Evolutionary conservation across 2,888 invertebrate species (phyloP), one percentile per base, ranked within the genome.

Genomic region (Cyclophora albipunctata): DNA sequence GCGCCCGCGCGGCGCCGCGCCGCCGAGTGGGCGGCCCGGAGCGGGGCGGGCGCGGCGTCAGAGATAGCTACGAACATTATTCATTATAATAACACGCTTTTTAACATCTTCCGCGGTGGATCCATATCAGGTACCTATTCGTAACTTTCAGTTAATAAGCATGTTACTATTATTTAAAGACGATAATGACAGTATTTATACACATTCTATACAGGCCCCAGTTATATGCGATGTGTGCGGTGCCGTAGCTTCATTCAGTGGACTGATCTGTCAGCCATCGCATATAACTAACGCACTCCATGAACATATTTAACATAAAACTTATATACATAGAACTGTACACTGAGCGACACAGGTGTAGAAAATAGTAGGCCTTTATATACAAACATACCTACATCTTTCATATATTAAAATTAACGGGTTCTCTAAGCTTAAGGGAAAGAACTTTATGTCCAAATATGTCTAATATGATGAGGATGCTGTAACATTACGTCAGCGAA

Each of bases 321-420:
- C 5, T 60, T 69, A 62, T 63, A 65, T 64, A 65, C 60, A 68
- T 72, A 76, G 58, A 65, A 69, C 76, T 81, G 73, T 82, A 84
- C 81, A 84, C 68, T 85, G 84, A 84, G 85, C 84, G 82, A 82
- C 81, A 78, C 84, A 84, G 84, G 84, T 84, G 84, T 81, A 77
- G 75, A 77, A 64, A 71, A 65, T 69, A 66, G 72, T 78, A 78
- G 77, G 80, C 75, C 71, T 68, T 65, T 83, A 84, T 82, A 67
- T 83, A 84, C 81, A 84, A 60, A 59, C 67, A 68, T 66, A 73
- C 67, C 72, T 77, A 75, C 67, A 57, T 54, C 59, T 63, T 58
- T 57, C 61, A 67, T 62, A 20, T 20, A 20, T 51, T 67, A 69
- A 67, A 66, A 67, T 58, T 52, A 45, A 43, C 20, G 34, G 43